Evolutionary conservation across 2,888 invertebrate genomes (phyloP).

Genomic region (Julus scandinavius): DNA sequence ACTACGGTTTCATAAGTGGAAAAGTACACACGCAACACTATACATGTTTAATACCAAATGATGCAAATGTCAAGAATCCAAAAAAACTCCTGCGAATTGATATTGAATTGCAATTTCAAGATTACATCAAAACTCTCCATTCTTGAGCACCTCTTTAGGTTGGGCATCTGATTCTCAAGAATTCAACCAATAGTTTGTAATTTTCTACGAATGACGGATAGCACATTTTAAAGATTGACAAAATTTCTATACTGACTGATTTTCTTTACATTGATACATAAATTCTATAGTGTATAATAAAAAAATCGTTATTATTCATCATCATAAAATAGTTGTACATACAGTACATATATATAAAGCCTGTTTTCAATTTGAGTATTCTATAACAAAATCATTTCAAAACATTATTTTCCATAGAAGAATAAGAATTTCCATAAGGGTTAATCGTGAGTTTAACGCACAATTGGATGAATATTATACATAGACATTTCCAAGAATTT

Average conservation of each 20-base stretch:
- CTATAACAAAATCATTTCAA: no score
- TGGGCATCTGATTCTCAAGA: background rate
- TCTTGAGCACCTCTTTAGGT: background rate
- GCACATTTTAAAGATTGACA: no score
- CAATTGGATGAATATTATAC: background rate
- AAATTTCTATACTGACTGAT: no score
- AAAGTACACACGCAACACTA: background rate
- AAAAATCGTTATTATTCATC: no score
- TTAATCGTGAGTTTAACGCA: background rate
- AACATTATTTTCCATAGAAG: no score
- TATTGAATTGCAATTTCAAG: constrained; percentile 25
- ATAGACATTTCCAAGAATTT: background rate
- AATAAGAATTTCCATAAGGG: no score
- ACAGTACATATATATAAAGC: no score
- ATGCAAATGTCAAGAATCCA: constrained; percentile 35
- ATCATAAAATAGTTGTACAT: no score
- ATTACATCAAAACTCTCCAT: background rate
- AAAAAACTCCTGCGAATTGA: constrained; percentile 5
- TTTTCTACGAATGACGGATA: no score
- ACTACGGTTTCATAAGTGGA: background rate
- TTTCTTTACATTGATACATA: no score
- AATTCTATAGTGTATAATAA: no score
- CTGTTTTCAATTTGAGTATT: no score
- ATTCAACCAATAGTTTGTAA: background rate
- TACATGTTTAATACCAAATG: background rate